Evolutionary conservation across 1,140 invertebrate species (phyloP).

Genomic region (Bombyx mandarina): DNA sequence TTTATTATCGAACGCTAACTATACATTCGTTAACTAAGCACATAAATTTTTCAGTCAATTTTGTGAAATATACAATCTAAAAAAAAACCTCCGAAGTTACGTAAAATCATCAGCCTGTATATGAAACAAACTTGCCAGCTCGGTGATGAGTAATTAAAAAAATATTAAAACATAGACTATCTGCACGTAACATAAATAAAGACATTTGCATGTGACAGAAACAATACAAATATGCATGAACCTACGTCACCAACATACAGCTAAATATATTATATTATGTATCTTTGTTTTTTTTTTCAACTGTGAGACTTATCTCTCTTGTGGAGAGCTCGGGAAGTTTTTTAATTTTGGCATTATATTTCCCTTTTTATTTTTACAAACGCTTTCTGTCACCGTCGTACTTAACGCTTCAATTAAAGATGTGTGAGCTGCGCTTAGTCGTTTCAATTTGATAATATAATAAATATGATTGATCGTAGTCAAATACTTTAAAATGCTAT

Average conservation of each 20-base stretch:
- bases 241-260: slow-evolving; percentile 36
- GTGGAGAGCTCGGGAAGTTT: slow-evolving; percentile 69
- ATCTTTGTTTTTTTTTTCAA: slow-evolving; percentile 24
- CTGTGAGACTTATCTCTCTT: slow-evolving; percentile 52
- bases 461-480: no score
- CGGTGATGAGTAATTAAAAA: slow-evolving; percentile 17
- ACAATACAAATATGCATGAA: slow-evolving; percentile 53
- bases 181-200: slow-evolving; percentile 11
- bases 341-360: slow-evolving; percentile 7
- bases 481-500: no score
- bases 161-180: not conserved
- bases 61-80: slow-evolving; percentile 2
- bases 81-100: not conserved
- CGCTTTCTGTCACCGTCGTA: slow-evolving; percentile 52
- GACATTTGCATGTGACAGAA: slow-evolving; percentile 57
- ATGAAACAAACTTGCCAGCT: slow-evolving; percentile 10
- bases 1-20: slow-evolving; percentile 57
- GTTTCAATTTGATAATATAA: no score
- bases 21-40: slow-evolving; percentile 46
- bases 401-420: slow-evolving; percentile 36
- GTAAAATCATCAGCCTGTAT: not conserved
- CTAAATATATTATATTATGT: slow-evolving; percentile 11
- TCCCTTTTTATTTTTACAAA: slow-evolving; percentile 33
- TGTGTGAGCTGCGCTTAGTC: not conserved
- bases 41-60: slow-evolving; percentile 11